Percentiles rank a stretch among this genome's conserved stretches.
These are phyloP conservation scores for Ophthalmolycus amberensis DNA, from an alignment of 2,113 vertebrate species.

Conservation along the genomic window DNA sequence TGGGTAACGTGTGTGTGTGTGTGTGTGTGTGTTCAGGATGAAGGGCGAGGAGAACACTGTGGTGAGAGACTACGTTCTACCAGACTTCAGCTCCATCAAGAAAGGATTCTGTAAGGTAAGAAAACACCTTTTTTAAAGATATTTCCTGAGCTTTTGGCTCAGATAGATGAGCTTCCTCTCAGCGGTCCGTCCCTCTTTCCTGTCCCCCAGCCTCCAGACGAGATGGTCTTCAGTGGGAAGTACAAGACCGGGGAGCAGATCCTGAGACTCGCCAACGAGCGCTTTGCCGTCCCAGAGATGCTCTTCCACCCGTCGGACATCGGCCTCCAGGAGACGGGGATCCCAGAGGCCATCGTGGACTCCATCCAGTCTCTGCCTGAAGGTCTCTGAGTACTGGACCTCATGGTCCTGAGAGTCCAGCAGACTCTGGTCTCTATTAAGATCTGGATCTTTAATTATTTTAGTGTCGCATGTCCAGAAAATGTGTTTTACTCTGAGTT, in stretches of 20 bases:
- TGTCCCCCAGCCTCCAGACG: constrained; percentile 88
- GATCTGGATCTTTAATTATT: no score
- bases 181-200: not conserved
- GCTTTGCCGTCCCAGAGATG: constrained; percentile 98
- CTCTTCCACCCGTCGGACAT: constrained; percentile 97
- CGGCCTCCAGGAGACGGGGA: constrained; percentile 98
- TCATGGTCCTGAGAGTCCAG: no score
- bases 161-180: no score
- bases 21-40: constrained; percentile 78
- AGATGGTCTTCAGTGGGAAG: constrained; percentile 96
- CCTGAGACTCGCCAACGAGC: constrained; percentile 93
- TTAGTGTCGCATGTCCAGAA: no score
- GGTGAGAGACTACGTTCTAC: constrained; percentile 96
- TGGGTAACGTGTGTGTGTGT: not conserved
- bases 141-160: no score
- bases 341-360: constrained; percentile 94
- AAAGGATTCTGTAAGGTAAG: constrained; percentile 98
- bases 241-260: constrained; percentile 98
- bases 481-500: no score
- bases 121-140: not conserved
- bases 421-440: no score
- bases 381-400: constrained; percentile 78
- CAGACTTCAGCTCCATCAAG: constrained; percentile 98
- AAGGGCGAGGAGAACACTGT: constrained; percentile 95
- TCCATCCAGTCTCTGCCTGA: constrained; percentile 94